phyloP scores from a whole-genome alignment of 2,113 vertebrate species.

The Merops nubicus region DNA sequence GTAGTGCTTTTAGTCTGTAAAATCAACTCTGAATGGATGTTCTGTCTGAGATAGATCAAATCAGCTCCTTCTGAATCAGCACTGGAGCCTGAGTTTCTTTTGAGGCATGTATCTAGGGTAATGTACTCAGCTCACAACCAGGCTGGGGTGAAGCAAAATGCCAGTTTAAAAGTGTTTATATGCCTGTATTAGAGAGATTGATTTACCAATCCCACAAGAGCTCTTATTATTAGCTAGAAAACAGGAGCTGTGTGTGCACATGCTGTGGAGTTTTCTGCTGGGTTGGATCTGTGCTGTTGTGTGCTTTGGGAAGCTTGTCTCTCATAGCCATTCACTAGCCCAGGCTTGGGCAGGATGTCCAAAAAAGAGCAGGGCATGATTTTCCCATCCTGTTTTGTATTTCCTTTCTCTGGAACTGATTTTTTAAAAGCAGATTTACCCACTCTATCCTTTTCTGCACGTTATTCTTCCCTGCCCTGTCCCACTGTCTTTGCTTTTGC shows the following conservation, averaged over 20 bases:
- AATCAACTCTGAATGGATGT: not conserved
- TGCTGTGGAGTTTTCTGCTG: not conserved
- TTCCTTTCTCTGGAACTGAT: not conserved
- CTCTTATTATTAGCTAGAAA: not conserved
- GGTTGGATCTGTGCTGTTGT: not conserved
- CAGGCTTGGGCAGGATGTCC: not conserved
- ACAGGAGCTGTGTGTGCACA: not conserved
- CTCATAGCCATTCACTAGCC: not conserved
- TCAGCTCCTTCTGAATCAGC: not conserved
- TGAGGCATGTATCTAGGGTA: not conserved
- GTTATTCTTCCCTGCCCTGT: not conserved
- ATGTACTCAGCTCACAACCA: not conserved
- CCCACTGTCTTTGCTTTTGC: not conserved
- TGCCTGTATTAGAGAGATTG: not conserved
- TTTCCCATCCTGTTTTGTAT: not conserved
- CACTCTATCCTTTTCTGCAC: not conserved
- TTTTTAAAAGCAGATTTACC: not conserved
- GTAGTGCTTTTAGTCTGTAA: not conserved
- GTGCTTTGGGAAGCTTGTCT: not conserved
- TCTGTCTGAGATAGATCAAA: not conserved
- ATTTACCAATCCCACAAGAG: not conserved
- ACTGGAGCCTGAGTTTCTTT: not conserved
- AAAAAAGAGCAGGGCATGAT: not conserved
- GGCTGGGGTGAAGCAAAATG: not conserved
- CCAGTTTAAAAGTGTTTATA: not conserved